Evolutionary conservation across 1,140 invertebrate species (phyloP), one percentile per base, ranked within the genome.

Genomic region (Neuroterus valhalla): DNA sequence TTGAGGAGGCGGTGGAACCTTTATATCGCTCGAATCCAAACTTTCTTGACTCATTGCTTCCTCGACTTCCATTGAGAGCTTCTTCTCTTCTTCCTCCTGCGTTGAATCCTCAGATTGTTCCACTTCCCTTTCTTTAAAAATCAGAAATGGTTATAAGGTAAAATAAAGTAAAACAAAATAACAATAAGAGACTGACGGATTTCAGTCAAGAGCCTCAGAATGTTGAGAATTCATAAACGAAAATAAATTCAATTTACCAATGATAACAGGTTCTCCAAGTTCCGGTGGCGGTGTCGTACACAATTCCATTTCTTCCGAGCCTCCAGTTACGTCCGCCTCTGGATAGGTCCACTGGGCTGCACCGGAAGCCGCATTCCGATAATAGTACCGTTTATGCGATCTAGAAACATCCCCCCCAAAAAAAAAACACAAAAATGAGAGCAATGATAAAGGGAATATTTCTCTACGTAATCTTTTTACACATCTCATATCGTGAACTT

Each of bases 331-430:
- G 74, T 91, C 91, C 5, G 86, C 82, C 50, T 92, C 91, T 2
- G 94, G 94, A 87, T 93, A 94, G 71, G 93, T 93, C 93, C 94
- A 94, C 81, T 93, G 93, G 31, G 91, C 91, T 42, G 91, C 90
- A 11, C 92, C 92, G 26, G 90, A 92, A 45, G 79, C 81, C 70
- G 89, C 84, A 85, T 94, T 93, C 80, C 91, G 91, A 89, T 94
- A 95, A 89, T 91, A 94, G 88, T 95, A 95, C 74, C 93, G 90
- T 86, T 93, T 94, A 91, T 93, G 92, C 77, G 89, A 90, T 86
- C 93, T 94, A 92, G 84, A 92, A 91, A 81, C 86, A 87, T 81
- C 86, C 90, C 85, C 88, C 84, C 83, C 82, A 85, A 86, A 83
- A 87, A n/a, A 85, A 86, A 87, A 84, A 84, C 83, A 84, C 45